Evolutionary conservation across 2,888 invertebrate species (phyloP).

Genomic region (Onthophagus sagittarius): DNA sequence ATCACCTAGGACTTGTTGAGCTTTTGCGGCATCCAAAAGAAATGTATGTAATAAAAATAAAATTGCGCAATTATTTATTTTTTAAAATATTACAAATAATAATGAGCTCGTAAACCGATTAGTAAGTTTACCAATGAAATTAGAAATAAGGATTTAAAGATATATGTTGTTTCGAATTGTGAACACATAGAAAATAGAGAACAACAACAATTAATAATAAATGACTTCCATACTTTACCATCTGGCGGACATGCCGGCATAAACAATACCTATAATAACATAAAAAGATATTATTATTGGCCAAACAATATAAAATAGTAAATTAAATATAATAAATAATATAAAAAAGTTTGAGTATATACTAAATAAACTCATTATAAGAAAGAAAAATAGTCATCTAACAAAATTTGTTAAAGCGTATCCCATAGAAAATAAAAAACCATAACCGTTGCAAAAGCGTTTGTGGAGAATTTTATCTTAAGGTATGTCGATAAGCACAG

Average conservation of each 20-base stretch:
- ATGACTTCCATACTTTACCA: constrained; percentile 30
- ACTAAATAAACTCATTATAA: constrained; percentile 22
- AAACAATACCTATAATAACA: constrained; percentile 28
- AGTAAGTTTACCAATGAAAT: background rate
- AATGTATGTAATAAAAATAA: constrained; percentile 9
- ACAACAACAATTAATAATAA: constrained; percentile 27
- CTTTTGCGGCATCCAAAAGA: constrained; percentile 19
- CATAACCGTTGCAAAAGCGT: constrained; percentile 22
- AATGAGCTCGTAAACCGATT: too few relatives aligned
- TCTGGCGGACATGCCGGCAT: constrained; percentile 31
- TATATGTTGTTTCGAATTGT: constrained; percentile 24
- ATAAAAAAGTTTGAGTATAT: constrained; percentile 27
- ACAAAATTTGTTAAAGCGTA: constrained; percentile 24
- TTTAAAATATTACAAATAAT: constrained; percentile 12
- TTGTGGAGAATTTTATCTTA: constrained; percentile 28
- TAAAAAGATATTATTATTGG: constrained; percentile 30
- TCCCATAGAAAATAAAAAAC: constrained; percentile 23
- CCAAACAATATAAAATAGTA: constrained; percentile 26
- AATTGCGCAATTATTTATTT: background rate
- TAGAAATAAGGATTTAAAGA: constrained; percentile 20
- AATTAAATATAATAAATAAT: constrained; percentile 28
- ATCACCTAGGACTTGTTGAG: constrained; percentile 24
- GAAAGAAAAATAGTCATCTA: constrained; percentile 24
- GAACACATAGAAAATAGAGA: too few relatives aligned
- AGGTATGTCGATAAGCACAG: too few relatives aligned